Base-by-base conservation (phyloP, 1,140 invertebrate genomes). In the Zaprionus davidi region DNA sequence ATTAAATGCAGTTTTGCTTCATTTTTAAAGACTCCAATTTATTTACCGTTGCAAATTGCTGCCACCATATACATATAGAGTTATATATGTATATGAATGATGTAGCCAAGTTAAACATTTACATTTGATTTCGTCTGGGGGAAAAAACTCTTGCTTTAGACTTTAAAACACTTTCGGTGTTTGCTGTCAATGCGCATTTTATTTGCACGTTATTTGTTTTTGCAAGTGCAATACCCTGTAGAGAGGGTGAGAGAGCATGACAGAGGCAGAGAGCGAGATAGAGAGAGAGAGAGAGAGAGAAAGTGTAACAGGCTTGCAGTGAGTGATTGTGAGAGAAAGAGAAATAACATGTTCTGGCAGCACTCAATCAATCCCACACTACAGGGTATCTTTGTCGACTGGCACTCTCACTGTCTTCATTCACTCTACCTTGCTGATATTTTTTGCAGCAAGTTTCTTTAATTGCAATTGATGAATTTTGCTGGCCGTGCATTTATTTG, bases 381-480 rank as follows among this genome's bases (percentile, higher is more conserved):
- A 20, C 24, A 28, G 59, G 44, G 44, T 63, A 63, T 17, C 36
- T 41, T 6, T 6, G 17, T 20, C 24, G 41, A 34, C 7, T 6
- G 24, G 11, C 17, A 24, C 17, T 17, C 31, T 31, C 12, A 17
- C 38, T 31, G 2, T 34, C 9, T 34, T 11, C 28, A 11, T 34
- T 26, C 63, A 15, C 46, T 34, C 68, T 58, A 65, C 53, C 44
- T 60, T 60, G 7, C 41, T 46, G 11, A 49, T 77, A 59, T 53
- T 65, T 68, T 81, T 72, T 68, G 13, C 56, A 31, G 12, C 41
- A 71, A 64, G 44, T 67, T 55, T 57, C 67, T 66, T 65, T 71
- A 86, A 86, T 87, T 82, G 83, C 51, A 87, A 85, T 87, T 86
- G 83, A 86, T 86, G 83, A 71, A 82, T 86, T 79, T 67, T 68